These are phyloP conservation scores for Lasaia peninsularis DNA, from an alignment of 1,140 invertebrate genomes.

Conservation along the genomic window DNA sequence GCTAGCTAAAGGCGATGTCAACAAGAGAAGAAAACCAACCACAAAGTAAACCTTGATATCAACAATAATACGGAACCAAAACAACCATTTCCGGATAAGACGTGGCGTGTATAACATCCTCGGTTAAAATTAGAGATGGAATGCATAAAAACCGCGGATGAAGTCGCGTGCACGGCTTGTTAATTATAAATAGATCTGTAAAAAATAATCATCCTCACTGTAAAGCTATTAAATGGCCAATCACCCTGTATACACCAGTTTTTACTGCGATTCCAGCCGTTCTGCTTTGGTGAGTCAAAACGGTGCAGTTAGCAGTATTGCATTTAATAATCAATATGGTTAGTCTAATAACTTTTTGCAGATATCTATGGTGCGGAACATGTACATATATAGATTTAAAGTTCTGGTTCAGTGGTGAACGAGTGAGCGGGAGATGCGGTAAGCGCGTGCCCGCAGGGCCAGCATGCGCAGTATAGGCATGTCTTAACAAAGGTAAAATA, in stretches of 20 bases:
- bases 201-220: constrained; percentile 4
- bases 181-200: constrained; percentile 8
- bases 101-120: no score
- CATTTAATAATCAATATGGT: constrained; percentile 8
- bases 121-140: neutral
- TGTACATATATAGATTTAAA: constrained; percentile 8
- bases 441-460: no score
- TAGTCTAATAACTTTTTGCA: neutral
- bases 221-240: constrained; percentile 2
- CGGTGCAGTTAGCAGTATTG: neutral
- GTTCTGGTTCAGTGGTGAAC: constrained; percentile 8
- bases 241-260: constrained; percentile 4
- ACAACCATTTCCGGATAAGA: no score
- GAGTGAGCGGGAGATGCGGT: neutral
- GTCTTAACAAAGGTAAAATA: no score
- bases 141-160: neutral
- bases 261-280: constrained; percentile 2
- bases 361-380: constrained; percentile 5
- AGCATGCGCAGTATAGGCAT: no score
- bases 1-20: no score
- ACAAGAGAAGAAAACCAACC: no score
- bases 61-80: no score
- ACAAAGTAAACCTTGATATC: no score
- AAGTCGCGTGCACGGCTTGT: constrained; percentile 2
- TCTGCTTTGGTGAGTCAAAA: constrained; percentile 7